Evolutionary conservation across 2,888 invertebrate species (phyloP), one percentile per base, ranked within the genome.

Genomic region (Philaethria dido): DNA sequence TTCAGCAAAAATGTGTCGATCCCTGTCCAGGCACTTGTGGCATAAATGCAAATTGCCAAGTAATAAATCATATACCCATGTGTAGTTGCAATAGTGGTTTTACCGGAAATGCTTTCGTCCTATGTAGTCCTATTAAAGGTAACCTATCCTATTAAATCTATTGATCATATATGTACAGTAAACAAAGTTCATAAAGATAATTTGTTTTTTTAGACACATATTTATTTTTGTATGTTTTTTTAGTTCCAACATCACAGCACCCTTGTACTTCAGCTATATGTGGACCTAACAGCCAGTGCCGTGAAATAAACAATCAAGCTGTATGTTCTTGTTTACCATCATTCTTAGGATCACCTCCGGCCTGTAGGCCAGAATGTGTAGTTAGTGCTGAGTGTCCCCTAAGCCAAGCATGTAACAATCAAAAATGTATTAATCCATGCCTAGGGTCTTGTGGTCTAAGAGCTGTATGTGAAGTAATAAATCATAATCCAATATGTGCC

Each of bases 21-120:
- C 96, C 97, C 6, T 97, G 97, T 75, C 89, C 93, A 45, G 95
- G 95, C 68, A 95, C 95, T 16, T 95, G 97, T 85, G 96, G 96
- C 39, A 90, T 93, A 78, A 93, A 91, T 77, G 94, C 94, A 45
- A 73, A 91, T 66, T 94, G 94, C 74, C 91, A 90, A 77, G 94
- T 95, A 2, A 87, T 95, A 5, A 95, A 95, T 77, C 95, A 96
- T 74, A 93, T 95, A 69, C 95, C 95, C 1, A 94, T 94, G 87
- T 95, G 95, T 77, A 94, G 93, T 72, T 96, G 96, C 78, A 93
- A 93, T 39, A 84, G 85, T 71, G 95, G 95, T 67, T 95, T 91
- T 78, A 93, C 93, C 61, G 96, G 96, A 73, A 95, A 92, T 73
- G 87, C 92, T 2, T 92, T 92, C 71, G 86, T 90, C 62, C 68